Conservation (phyloP, 2,113 vertebrate species). For the Sapayoa aenigma region DNA sequence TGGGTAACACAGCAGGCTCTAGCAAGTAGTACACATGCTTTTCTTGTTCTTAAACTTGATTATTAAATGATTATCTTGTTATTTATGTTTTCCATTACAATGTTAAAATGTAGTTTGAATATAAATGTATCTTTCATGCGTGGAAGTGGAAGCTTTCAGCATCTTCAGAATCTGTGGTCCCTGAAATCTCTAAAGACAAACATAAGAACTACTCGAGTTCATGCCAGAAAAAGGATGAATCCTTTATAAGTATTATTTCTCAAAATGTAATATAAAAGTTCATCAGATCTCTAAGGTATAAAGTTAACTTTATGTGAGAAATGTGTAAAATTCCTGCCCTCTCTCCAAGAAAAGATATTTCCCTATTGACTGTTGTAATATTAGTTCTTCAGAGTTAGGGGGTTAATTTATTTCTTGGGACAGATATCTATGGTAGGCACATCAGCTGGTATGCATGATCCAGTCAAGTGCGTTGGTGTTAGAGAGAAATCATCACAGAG, state of each 20-base stretch:
- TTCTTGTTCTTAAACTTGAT: neutral
- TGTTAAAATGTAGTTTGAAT: neutral
- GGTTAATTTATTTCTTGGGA: conserved; percentile 18
- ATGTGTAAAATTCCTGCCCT: conserved; percentile 4
- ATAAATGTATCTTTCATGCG: neutral
- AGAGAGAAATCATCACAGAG: neutral
- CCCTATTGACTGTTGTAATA: conserved; percentile 25
- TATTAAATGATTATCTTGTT: neutral
- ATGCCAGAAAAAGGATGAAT: conserved; percentile 2
- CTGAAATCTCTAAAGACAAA: neutral
- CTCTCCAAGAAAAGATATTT: conserved; percentile 27
- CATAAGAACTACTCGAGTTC: neutral
- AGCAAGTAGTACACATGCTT: neutral
- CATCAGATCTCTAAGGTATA: neutral
- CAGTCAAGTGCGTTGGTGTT: neutral
- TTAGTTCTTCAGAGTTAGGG: neutral
- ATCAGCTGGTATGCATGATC: neutral
- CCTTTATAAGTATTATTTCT: conserved; percentile 48
- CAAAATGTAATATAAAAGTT: conserved; percentile 54
- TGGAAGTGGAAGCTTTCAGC: neutral
- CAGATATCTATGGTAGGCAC: neutral
- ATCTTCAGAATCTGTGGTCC: neutral
- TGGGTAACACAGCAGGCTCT: neutral
- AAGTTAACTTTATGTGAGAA: conserved; percentile 25
- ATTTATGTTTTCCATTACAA: neutral